Evolutionary conservation across 2,888 invertebrate species (phyloP), one percentile per base, ranked within the genome.

Genomic region (Leucophenga maculata): DNA sequence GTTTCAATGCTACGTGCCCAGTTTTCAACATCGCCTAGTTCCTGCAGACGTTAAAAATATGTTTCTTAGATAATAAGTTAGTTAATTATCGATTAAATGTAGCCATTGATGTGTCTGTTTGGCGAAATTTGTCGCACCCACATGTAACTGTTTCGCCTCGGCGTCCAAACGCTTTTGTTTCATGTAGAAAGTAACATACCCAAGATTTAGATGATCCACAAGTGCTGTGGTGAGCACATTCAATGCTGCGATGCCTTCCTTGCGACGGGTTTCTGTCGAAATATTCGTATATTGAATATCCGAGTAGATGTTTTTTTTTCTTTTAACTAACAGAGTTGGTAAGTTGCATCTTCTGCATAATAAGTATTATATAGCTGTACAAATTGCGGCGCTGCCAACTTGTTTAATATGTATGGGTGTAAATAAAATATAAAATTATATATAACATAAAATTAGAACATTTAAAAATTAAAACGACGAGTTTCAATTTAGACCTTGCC

Each of bases 21-120:
- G 87, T 98, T 99, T 87, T 99, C 98, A 0, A 98, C 98, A 90
- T 99, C 99, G 0, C 99, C 99, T 68, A 99, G 93, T 90, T 99
- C 99, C 80, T 86, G 39, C 3, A 71, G 74, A 67, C 20, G n/a
- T n/a, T n/a, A n/a, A n/a, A n/a, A n/a, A n/a, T n/a, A n/a, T n/a
- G n/a, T n/a, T n/a, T n/a, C n/a, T n/a, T n/a, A n/a, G n/a, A n/a
- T n/a, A n/a, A n/a, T n/a, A n/a, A n/a, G n/a, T n/a, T n/a, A n/a
- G n/a, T n/a, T n/a, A 96, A 73, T 93, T 93, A 87, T 96, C 96
- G 0, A 96, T 95, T 65, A 99, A 90, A 74, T 93, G 93, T n/a
- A 98, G 89, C 99, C 99, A 99, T 82, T 98, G 97, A 76, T 96
- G 94, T 0, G 98, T 98, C 88, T 99, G 98, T 89, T 97, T 97